phyloP scores from a whole-genome alignment of 2,888 invertebrate genomes.

The Chloromyia formosa region DNA sequence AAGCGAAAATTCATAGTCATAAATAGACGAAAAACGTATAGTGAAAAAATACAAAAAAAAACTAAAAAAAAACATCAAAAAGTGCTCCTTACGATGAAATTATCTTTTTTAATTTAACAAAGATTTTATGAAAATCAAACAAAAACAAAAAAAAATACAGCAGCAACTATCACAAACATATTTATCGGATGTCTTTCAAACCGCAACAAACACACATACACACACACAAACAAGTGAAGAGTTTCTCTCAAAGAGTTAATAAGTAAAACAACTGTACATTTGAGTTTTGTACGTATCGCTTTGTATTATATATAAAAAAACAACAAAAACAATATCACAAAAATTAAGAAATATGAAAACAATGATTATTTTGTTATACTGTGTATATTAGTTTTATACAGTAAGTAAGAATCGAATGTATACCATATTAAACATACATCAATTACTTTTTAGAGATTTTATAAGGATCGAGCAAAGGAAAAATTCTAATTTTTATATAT shows the following conservation, averaged over 20 bases:
- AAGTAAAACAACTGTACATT: slow-evolving; percentile 26
- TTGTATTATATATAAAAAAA: slow-evolving; percentile 1
- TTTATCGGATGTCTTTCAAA: slow-evolving; percentile 6
- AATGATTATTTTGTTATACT: slow-evolving; percentile 39
- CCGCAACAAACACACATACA: no score
- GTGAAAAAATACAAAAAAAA: background rate
- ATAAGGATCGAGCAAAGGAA: background rate
- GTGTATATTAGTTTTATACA: slow-evolving; percentile 39
- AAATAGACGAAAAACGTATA: background rate
- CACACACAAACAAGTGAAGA: background rate
- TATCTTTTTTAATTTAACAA: slow-evolving; percentile 8
- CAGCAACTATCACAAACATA: no score
- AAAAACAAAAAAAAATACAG: slow-evolving; percentile 16
- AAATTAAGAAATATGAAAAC: slow-evolving; percentile 1
- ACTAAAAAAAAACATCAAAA: slow-evolving; percentile 22
- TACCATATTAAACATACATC: slow-evolving; percentile 19
- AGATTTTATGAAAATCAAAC: slow-evolving; percentile 12
- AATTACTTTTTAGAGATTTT: slow-evolving; percentile 2
- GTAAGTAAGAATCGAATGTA: slow-evolving; percentile 29
- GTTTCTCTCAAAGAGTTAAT: background rate
- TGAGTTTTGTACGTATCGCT: slow-evolving; percentile 34
- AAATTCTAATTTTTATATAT: slow-evolving; percentile 2
- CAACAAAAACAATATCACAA: slow-evolving; percentile 25
- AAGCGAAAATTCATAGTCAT: slow-evolving; percentile 12
- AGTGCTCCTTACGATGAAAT: slow-evolving; percentile 37